A percentile compares a stretch with the other conserved stretches of the same genome.
phyloP scores from a whole-genome alignment of 2,888 invertebrate species.

The Eristalinus aeneus region DNA sequence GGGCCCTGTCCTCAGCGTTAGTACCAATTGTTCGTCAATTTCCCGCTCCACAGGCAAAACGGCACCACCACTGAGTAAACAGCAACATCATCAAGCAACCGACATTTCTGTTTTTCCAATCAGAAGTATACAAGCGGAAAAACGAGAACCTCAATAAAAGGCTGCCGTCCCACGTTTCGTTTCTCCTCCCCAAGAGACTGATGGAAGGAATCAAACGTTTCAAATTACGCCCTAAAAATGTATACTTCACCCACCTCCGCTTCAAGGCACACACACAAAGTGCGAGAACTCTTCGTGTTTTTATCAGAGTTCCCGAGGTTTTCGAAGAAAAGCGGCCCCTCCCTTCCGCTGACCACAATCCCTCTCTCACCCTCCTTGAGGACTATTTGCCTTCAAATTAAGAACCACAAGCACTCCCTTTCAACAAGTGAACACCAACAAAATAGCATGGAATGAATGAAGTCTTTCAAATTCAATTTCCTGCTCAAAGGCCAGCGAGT shows the following conservation, averaged over 20 bases:
- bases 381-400: conserved; percentile 9
- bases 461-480: conserved; percentile 48
- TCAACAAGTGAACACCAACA: conserved; percentile 17
- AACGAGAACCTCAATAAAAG: neutral
- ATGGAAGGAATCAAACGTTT: neutral
- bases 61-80: neutral
- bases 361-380: neutral
- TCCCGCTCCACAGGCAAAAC: neutral
- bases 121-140: neutral
- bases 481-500: neutral
- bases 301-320: neutral
- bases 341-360: conserved; percentile 1
- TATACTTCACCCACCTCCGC: neutral
- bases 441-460: conserved; percentile 9
- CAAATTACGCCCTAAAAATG: neutral
- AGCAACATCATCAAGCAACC: neutral
- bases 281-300: neutral
- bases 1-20: neutral
- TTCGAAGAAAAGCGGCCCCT: neutral
- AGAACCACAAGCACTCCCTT: neutral
- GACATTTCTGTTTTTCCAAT: neutral
- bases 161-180: neutral
- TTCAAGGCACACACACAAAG: neutral
- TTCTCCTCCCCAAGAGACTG: neutral
- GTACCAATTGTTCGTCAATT: neutral